Evolutionary conservation across 1,140 invertebrate species (phyloP), one percentile per base, ranked within the genome.

Genomic region (Mercenaria mercenaria): DNA sequence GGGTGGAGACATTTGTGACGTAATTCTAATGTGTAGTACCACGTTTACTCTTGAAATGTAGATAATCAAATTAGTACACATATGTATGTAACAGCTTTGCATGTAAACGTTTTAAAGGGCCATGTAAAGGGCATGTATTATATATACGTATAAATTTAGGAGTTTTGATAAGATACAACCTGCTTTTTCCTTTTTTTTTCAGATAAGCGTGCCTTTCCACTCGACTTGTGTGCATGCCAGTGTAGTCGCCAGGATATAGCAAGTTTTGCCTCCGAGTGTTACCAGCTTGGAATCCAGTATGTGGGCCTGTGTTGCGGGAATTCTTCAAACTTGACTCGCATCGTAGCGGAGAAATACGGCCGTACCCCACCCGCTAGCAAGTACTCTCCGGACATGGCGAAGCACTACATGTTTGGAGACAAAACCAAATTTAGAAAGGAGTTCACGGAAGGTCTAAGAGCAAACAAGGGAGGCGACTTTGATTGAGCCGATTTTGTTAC

Each of bases 251-350:
- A 67, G 1, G 79, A 94, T 32, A 90, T 95, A 18, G 77, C 34
- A 56, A 76, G 91, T n/a, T 95, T 93, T 43, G 94, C 92, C 11
- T 50, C 89, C 32, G 56, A 92, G 18, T 88, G 86, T 29, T 91
- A 92, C 72, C 88, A 92, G 13, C 84, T 95, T 10, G 94, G 93
- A 2, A 88, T 95, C 10, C 85, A 95, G 77, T 95, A 94, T 74
- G 88, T 95, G 13, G 94, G 94, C 2, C 79, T 95, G 29, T 95
- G 94, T 82, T 95, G 94, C 72, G 94, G 94, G 20, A 94, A 94
- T 61, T 43, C 90, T 0, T 76, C 93, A 20, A 92, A 95, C 69
- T 90, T 92, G 67, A 47, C 88, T 26, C 89, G 94, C 3, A 80
- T 90, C 13, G 77, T 95, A 56, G 92, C 93, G 1, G 93, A 94